These are phyloP conservation scores for Acipenser transmontanus DNA, from an alignment of 2,797 vertebrate genomes.

Conservation along the genomic window DNA sequence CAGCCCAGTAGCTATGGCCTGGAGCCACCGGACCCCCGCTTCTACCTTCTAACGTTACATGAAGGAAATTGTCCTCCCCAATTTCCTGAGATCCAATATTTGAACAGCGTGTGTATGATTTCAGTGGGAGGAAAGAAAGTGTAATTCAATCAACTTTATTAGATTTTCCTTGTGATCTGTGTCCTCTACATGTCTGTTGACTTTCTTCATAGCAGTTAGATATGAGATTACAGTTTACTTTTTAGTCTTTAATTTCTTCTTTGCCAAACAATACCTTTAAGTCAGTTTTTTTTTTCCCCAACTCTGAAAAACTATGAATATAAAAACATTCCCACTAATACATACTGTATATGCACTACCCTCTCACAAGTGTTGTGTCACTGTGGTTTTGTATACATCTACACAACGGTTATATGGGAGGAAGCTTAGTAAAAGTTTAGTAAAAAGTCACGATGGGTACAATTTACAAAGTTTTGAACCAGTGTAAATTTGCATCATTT, in stretches of 20 bases:
- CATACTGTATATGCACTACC: too few species aligned
- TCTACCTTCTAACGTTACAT: conserved; percentile 77
- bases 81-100: conserved; percentile 81
- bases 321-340: too few species aligned
- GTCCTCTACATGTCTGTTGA: conserved; percentile 40
- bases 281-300: background rate
- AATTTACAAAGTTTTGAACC: too few species aligned
- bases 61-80: conserved; percentile 76
- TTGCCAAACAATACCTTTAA: background rate
- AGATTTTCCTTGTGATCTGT: conserved; percentile 50
- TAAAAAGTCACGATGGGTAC: too few species aligned
- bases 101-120: conserved; percentile 51
- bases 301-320: background rate
- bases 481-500: too few species aligned
- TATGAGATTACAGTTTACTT: conserved; percentile 19
- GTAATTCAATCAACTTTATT: conserved; percentile 74
- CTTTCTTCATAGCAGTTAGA: conserved; percentile 19
- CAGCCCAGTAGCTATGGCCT: conserved; percentile 60
- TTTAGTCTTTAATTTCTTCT: background rate
- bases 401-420: too few species aligned
- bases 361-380: too few species aligned
- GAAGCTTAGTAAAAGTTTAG: too few species aligned
- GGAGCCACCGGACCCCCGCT: conserved; percentile 61
- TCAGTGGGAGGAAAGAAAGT: conserved; percentile 63
- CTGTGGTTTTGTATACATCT: too few species aligned